Conservation (phyloP, 2,888 invertebrate genomes). For the Troides helena region DNA sequence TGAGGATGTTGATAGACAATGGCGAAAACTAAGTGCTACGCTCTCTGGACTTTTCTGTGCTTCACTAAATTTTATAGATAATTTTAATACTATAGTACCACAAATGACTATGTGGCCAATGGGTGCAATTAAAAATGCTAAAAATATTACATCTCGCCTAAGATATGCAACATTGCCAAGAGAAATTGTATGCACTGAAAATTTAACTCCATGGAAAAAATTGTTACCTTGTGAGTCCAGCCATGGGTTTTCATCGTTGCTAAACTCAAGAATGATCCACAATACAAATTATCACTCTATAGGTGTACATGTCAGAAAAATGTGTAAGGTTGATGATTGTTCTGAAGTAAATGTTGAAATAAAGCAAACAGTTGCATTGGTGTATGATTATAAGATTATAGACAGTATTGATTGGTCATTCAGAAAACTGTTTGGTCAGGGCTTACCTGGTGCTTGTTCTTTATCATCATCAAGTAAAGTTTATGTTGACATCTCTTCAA, state of each 20-base stretch:
- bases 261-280: conserved; percentile 95
- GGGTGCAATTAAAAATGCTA: conserved; percentile 78
- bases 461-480: conserved; percentile 88
- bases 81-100: conserved; percentile 90
- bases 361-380: conserved; percentile 91
- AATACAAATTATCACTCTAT: conserved; percentile 96
- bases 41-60: conserved; percentile 97
- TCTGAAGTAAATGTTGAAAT: conserved; percentile 86
- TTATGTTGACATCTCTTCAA: conserved; percentile 88
- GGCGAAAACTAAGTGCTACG: conserved; percentile 93
- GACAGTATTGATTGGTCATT: conserved; percentile 90
- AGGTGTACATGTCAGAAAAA: conserved; percentile 89
- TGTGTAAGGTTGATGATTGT: conserved; percentile 84
- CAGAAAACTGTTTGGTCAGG: conserved; percentile 91
- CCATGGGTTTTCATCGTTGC: conserved; percentile 90
- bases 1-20: conserved; percentile 87
- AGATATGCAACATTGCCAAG: conserved; percentile 95
- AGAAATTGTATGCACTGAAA: conserved; percentile 99
- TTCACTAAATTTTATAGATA: conserved; percentile 95
- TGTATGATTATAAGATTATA: conserved; percentile 89
- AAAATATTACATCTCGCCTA: conserved; percentile 78
- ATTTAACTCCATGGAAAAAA: conserved; percentile 99
- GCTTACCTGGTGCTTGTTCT: conserved; percentile 90
- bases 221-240: conserved; percentile 96
- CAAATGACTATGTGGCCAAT: conserved; percentile 89